These are phyloP conservation scores for Actias luna DNA, from an alignment of 2,888 invertebrate genomes.

Conservation along the genomic window DNA sequence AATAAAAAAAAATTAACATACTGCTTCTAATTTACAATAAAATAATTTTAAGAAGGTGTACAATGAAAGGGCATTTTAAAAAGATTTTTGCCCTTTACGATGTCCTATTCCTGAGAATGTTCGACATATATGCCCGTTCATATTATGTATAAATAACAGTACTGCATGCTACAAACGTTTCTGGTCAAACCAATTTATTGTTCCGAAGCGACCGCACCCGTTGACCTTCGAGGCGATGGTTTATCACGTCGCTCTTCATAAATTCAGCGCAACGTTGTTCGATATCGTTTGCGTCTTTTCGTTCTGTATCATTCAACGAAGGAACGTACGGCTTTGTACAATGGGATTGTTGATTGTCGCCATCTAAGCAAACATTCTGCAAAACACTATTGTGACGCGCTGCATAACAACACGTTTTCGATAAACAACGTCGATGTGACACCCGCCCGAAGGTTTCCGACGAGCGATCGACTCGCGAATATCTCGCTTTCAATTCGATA, in stretches of 20 bases:
- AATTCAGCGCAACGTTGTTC: neutral
- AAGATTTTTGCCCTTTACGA: no score
- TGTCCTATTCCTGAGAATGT: no score
- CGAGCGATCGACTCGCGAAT: neutral
- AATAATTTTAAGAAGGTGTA: no score
- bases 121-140: no score
- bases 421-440: neutral
- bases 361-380: constrained; percentile 60
- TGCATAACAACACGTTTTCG: constrained; percentile 15
- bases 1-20: no score
- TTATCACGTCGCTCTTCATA: neutral
- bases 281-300: neutral
- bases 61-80: no score
- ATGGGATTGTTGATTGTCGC: constrained; percentile 43
- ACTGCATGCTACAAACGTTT: neutral
- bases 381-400: constrained; percentile 54
- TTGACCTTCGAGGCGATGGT: neutral
- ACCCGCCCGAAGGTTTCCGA: neutral
- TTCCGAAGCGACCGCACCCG: neutral
- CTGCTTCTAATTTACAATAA: no score
- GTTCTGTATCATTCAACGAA: neutral
- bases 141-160: no score
- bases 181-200: neutral
- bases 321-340: constrained; percentile 9
- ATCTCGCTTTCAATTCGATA: neutral